phyloP scores from a whole-genome alignment of 1,140 invertebrate species.

The Spodoptera litura region DNA sequence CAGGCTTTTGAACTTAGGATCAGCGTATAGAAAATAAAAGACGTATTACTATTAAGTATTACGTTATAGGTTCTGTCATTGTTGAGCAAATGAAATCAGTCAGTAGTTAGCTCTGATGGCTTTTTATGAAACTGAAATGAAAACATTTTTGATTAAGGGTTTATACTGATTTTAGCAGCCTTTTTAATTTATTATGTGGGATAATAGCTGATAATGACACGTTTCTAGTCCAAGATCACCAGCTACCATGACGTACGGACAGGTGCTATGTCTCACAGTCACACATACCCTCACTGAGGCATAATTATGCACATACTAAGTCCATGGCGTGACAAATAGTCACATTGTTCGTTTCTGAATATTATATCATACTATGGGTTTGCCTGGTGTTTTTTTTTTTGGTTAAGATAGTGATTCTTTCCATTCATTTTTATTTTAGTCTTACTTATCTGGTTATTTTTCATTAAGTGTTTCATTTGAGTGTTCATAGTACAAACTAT shows the following conservation, averaged over 20 bases:
- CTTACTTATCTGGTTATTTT: too few species aligned
- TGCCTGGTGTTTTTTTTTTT: neutral
- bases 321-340: slow-evolving; percentile 47
- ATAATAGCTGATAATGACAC: neutral
- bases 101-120: too few species aligned
- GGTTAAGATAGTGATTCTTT: neutral
- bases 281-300: slow-evolving; percentile 7
- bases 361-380: slow-evolving; percentile 11
- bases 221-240: slow-evolving; percentile 19
- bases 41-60: too few species aligned
- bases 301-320: slow-evolving; percentile 46
- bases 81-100: too few species aligned
- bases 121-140: too few species aligned
- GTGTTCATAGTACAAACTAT: too few species aligned
- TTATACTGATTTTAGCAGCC: too few species aligned
- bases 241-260: neutral
- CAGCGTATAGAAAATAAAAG: too few species aligned
- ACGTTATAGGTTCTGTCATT: too few species aligned
- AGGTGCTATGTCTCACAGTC: slow-evolving; percentile 20
- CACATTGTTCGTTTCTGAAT: slow-evolving; percentile 38
- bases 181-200: neutral
- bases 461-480: too few species aligned
- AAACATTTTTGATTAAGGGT: too few species aligned
- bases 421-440: neutral
- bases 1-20: too few species aligned